Evolutionary conservation across 2,797 vertebrate species (phyloP).

Genomic region (Mormyrus proboscirostris): DNA sequence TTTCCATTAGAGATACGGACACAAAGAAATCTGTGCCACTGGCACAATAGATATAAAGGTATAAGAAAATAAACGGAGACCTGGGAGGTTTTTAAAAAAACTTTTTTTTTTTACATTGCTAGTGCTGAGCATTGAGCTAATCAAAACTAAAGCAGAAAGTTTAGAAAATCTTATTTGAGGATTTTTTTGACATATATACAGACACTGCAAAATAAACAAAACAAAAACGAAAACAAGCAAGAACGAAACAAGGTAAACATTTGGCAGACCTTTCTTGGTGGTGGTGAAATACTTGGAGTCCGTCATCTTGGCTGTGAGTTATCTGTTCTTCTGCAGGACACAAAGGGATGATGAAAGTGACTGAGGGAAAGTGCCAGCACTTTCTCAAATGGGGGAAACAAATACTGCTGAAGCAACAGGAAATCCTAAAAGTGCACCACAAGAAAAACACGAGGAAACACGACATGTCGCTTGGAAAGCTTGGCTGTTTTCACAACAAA

Average conservation of each 20-base stretch:
- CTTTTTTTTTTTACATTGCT: not conserved
- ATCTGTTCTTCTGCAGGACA: slow-evolving; percentile 64
- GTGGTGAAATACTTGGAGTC: slow-evolving; percentile 99
- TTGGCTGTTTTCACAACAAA: slow-evolving; percentile 29
- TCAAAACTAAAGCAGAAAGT: not conserved
- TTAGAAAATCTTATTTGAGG: not conserved
- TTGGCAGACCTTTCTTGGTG: slow-evolving; percentile 89
- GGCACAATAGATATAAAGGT: not conserved
- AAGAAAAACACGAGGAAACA: slow-evolving; percentile 52
- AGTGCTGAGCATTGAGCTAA: not conserved
- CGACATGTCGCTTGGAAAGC: slow-evolving; percentile 31
- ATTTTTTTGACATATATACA: not conserved
- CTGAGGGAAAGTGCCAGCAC: slow-evolving; percentile 12
- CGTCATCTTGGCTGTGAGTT: slow-evolving; percentile 83
- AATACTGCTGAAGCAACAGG: slow-evolving; percentile 41
- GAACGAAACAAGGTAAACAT: not conserved
- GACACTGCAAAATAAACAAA: not conserved
- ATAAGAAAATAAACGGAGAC: not conserved
- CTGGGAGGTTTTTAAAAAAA: not conserved
- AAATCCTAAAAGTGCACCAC: slow-evolving; percentile 52
- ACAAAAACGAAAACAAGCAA: not conserved
- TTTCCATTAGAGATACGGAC: not conserved
- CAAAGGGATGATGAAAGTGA: slow-evolving; percentile 29
- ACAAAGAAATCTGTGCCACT: not conserved
- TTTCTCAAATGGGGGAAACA: slow-evolving; percentile 32